Conservation (phyloP, 2,888 invertebrate genomes). For the Eristalinus sepulchralis region DNA sequence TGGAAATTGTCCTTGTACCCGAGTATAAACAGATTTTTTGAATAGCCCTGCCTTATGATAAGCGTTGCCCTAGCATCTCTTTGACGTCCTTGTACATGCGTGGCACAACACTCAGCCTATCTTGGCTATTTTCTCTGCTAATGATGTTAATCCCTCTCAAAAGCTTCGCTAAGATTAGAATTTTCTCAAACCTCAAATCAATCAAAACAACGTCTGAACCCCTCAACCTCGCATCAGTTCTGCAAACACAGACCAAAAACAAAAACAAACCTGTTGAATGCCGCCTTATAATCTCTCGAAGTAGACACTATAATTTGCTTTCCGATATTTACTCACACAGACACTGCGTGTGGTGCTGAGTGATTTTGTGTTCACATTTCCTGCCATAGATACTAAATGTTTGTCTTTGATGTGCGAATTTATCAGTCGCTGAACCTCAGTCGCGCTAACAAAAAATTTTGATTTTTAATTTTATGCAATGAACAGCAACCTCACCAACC, state of each 20-base stretch:
- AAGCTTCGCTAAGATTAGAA: no score
- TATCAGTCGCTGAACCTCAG: neutral
- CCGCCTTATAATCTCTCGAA: slow-evolving; percentile 15
- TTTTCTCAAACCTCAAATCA: no score
- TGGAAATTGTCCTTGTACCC: no score
- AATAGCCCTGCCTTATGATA: no score
- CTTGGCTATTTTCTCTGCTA: no score
- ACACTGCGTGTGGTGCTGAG: slow-evolving; percentile 28
- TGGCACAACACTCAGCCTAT: no score
- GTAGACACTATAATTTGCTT: slow-evolving; percentile 59
- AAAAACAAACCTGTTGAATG: slow-evolving; percentile 35
- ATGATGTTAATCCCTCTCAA: no score
- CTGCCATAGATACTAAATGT: slow-evolving; percentile 62
- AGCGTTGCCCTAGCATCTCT: no score
- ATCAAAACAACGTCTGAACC: no score
- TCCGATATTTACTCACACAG: slow-evolving; percentile 4
- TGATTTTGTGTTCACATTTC: slow-evolving; percentile 37
- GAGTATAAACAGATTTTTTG: no score
- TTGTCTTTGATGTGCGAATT: slow-evolving; percentile 66
- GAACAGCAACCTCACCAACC: slow-evolving; percentile 72
- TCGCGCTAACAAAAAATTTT: slow-evolving; percentile 5
- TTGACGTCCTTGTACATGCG: no score
- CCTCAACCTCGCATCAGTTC: neutral
- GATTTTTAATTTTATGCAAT: slow-evolving; percentile 22
- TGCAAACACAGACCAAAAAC: neutral